Percentiles rank a stretch among this genome's conserved stretches.
phyloP scores from a whole-genome alignment of 2,797 vertebrate species.

The Tangara arthus region DNA sequence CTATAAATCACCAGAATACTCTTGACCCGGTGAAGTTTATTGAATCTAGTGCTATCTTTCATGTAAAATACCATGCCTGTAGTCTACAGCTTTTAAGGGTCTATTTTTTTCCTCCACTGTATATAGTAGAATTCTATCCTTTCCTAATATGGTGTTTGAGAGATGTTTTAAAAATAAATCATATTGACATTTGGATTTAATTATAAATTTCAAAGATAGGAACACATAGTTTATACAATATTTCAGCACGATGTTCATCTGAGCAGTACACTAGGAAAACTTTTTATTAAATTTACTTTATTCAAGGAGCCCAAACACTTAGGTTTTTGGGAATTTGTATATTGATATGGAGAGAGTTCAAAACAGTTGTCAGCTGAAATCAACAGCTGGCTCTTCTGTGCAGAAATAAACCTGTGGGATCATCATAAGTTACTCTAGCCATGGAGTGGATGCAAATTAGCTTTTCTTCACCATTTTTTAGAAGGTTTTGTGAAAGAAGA shows the following conservation, averaged over 20 bases:
- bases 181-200: slow-evolving; percentile 30
- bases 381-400: background rate
- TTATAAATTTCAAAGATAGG: slow-evolving; percentile 18
- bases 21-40: background rate
- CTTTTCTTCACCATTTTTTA: background rate
- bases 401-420: background rate
- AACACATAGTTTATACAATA: background rate
- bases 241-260: background rate
- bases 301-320: background rate
- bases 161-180: slow-evolving; percentile 43
- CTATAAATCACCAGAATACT: background rate
- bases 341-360: background rate
- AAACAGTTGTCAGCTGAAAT: background rate
- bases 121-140: background rate
- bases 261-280: background rate
- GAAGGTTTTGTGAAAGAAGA: background rate
- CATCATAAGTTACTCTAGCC: rapidly evolving
- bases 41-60: background rate
- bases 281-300: background rate
- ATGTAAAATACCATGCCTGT: background rate
- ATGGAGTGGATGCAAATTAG: rapidly evolving
- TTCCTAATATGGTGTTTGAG: slow-evolving; percentile 22
- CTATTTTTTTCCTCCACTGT: background rate
- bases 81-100: background rate
- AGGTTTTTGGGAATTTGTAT: background rate